Conservation (phyloP, 2,888 invertebrate genomes). For the Sinopyrophorus schimmeli region DNA sequence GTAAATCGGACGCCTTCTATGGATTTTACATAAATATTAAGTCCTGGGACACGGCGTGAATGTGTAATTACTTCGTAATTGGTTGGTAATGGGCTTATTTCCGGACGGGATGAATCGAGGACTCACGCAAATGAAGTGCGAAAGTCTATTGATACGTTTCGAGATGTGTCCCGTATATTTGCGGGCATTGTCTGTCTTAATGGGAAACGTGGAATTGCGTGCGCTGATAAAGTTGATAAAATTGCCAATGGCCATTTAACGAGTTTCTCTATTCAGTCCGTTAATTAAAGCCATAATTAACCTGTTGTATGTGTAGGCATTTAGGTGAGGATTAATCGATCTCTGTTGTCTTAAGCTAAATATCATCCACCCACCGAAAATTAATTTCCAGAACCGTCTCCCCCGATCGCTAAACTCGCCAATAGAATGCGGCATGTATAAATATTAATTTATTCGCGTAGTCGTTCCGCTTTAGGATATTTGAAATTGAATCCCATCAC, state of each 20-base stretch:
- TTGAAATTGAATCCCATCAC: slow-evolving; percentile 43
- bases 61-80: slow-evolving; percentile 23
- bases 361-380: slow-evolving; percentile 18
- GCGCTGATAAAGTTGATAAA: no score
- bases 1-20: slow-evolving; percentile 21
- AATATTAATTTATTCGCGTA: slow-evolving; percentile 41
- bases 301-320: slow-evolving; percentile 16
- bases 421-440: slow-evolving; percentile 33
- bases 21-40: slow-evolving; percentile 13
- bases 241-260: slow-evolving; percentile 5
- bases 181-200: no score
- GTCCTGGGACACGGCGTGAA: slow-evolving; percentile 14
- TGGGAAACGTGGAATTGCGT: no score
- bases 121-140: slow-evolving; percentile 9
- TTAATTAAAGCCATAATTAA: slow-evolving; percentile 19
- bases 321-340: slow-evolving; percentile 19
- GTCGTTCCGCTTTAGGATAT: slow-evolving; percentile 38
- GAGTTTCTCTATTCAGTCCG: slow-evolving; percentile 1
- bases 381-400: slow-evolving; percentile 16
- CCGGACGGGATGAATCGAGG: slow-evolving; percentile 13
- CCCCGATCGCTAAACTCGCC: slow-evolving; percentile 19
- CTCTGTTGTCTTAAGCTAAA: slow-evolving; percentile 16
- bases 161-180: neutral
- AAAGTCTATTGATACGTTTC: neutral
- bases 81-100: slow-evolving; percentile 25